Evolutionary conservation across 2,888 invertebrate species (phyloP).

Genomic region (Brachynemurus nebulosus): DNA sequence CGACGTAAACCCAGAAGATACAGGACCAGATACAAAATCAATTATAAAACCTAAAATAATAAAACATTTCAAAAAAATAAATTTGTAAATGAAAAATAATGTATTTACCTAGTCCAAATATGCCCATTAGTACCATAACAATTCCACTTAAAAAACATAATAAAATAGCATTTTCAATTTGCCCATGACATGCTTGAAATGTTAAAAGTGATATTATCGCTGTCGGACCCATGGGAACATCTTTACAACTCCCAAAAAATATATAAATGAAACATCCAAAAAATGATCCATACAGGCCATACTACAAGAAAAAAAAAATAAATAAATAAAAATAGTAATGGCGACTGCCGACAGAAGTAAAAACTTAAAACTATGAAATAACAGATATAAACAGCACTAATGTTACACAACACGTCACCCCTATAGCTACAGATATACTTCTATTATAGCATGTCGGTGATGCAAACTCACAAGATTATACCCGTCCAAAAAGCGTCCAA

Average conservation of each 20-base stretch:
- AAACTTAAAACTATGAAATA: too few relatives aligned
- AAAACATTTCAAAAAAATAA: background rate
- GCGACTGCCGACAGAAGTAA: too few relatives aligned
- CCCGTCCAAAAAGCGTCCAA: too few relatives aligned
- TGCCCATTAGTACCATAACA: constrained; percentile 66
- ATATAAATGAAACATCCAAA: constrained; percentile 83
- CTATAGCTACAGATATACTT: too few relatives aligned
- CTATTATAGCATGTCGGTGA: too few relatives aligned
- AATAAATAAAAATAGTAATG: too few relatives aligned
- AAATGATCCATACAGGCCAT: constrained; percentile 89
- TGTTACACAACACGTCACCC: too few relatives aligned
- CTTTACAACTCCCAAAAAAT: constrained; percentile 81
- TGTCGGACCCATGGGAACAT: constrained; percentile 85
- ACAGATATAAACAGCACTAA: too few relatives aligned
- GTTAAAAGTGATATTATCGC: constrained; percentile 83
- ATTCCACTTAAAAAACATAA: constrained; percentile 61
- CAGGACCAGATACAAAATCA: constrained; percentile 82
- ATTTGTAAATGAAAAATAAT: background rate
- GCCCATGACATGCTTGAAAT: constrained; percentile 57
- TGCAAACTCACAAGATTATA: too few relatives aligned
- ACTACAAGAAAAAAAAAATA: constrained; percentile 38
- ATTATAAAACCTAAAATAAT: constrained; percentile 56
- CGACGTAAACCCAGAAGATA: constrained; percentile 79
- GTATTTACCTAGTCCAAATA: constrained; percentile 56
- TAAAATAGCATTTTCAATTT: constrained; percentile 56